Percentiles rank a stretch among this genome's conserved stretches.
These are phyloP conservation scores for Pseudomyrmex flavicornis DNA, from an alignment of 1,140 invertebrate species.

Conservation along the genomic window DNA sequence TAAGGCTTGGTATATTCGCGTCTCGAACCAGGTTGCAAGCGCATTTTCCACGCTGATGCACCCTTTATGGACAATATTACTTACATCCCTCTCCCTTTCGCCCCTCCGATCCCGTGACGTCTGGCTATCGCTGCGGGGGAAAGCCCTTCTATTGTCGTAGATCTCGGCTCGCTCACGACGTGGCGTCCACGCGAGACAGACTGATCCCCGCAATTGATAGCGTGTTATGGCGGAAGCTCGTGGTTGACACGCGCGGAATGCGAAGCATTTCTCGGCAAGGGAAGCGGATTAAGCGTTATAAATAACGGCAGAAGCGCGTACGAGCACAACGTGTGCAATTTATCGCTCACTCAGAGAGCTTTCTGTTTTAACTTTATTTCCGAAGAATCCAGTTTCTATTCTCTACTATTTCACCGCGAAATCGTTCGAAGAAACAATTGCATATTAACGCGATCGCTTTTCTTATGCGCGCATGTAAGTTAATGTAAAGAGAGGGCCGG, in stretches of 20 bases:
- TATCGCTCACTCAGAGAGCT: not conserved
- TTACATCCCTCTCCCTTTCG: conserved; percentile 19
- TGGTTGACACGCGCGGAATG: not conserved
- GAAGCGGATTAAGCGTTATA: not conserved
- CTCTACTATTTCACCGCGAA: no score
- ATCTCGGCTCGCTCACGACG: conserved; percentile 40
- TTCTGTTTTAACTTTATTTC: not conserved
- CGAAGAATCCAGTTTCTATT: not conserved
- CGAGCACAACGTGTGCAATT: not conserved
- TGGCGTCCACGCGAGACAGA: conserved; percentile 11
- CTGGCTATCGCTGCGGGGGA: conserved; percentile 16
- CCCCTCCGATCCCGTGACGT: no score
- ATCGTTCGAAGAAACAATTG: not conserved
- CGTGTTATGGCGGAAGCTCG: conserved; percentile 4
- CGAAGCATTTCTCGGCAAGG: not conserved
- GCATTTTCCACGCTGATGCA: conserved; percentile 23
- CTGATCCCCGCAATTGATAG: conserved; percentile 53
- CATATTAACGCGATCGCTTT: conserved; percentile 13
- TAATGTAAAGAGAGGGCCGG: conserved; percentile 69
- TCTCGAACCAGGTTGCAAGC: conserved; percentile 44
- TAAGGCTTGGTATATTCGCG: conserved; percentile 20
- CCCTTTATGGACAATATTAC: conserved; percentile 57
- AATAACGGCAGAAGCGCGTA: conserved; percentile 25
- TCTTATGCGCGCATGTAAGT: conserved; percentile 29
- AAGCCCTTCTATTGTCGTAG: conserved; percentile 39